Evolutionary conservation across 2,113 vertebrate species (phyloP).

Genomic region (Sturnus vulgaris): DNA sequence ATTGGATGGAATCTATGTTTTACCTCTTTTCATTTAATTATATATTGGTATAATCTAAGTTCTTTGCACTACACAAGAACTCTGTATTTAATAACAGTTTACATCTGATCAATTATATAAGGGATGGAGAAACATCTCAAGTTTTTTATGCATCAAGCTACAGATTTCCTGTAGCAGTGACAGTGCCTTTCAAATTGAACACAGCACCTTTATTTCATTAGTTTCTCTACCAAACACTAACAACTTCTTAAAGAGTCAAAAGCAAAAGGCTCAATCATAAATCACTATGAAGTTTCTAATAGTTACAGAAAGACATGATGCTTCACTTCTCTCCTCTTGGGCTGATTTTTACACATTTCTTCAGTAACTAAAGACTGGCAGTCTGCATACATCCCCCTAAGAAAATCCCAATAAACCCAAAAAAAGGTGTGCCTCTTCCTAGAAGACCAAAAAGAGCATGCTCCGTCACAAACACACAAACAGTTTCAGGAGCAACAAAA

Average conservation of each 20-base stretch:
- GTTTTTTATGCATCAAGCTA: not conserved
- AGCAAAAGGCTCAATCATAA: not conserved
- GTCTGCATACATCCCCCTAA: fast-evolving
- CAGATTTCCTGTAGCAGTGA: not conserved
- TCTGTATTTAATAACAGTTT: not conserved
- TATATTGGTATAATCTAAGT: not conserved
- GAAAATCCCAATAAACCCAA: not conserved
- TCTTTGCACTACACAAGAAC: not conserved
- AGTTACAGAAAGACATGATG: fast-evolving
- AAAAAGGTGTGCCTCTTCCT: not conserved
- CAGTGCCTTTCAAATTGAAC: not conserved
- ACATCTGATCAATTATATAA: not conserved
- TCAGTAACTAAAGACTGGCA: not conserved
- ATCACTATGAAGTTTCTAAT: not conserved
- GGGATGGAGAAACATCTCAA: not conserved
- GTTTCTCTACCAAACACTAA: not conserved
- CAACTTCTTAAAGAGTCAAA: not conserved
- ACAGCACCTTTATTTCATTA: not conserved
- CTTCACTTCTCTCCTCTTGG: not conserved
- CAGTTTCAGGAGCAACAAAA: not conserved
- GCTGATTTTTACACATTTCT: not conserved
- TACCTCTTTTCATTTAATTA: not conserved
- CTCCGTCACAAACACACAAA: not conserved
- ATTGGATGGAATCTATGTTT: not conserved
- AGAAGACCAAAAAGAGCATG: not conserved